Percentiles rank a stretch among this genome's conserved stretches.
Conservation (phyloP, 2,888 invertebrate species). For the Callosobruchus maculatus region DNA sequence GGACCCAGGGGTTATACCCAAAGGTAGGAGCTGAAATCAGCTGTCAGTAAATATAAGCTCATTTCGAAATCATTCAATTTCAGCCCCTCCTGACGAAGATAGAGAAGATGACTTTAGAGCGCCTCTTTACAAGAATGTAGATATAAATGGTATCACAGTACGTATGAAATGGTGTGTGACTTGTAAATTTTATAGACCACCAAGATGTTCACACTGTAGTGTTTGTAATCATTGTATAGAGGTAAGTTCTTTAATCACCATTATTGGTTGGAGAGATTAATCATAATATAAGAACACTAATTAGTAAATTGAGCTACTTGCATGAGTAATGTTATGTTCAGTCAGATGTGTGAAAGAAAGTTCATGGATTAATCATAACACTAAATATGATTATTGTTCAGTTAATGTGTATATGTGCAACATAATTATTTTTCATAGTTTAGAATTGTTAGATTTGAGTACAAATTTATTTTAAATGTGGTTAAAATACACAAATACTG, state of each 20-base stretch:
- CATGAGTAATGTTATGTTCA: not conserved
- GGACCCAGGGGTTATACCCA: slow-evolving; percentile 98
- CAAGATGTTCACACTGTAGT: slow-evolving; percentile 97
- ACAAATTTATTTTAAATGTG: too few relatives aligned
- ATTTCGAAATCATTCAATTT: not conserved
- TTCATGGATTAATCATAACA: not conserved
- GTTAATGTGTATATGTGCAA: not conserved
- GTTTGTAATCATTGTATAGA: slow-evolving; percentile 99
- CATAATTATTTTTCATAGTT: too few relatives aligned
- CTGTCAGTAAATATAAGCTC: not conserved
- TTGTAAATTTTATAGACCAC: slow-evolving; percentile 99
- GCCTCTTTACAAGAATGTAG: slow-evolving; percentile 93
- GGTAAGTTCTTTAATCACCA: slow-evolving; percentile 52
- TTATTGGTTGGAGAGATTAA: not conserved
- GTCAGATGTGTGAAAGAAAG: not conserved
- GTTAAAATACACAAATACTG: too few relatives aligned
- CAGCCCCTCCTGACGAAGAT: slow-evolving; percentile 95
- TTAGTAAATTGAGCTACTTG: not conserved
- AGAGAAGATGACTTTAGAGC: slow-evolving; percentile 96
- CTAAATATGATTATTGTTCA: not conserved
- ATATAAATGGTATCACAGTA: slow-evolving; percentile 97
- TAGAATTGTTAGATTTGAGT: too few relatives aligned
- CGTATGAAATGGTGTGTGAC: slow-evolving; percentile 99
- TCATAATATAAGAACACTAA: not conserved
- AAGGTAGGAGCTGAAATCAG: slow-evolving; percentile 61